Evolutionary conservation across 2,888 invertebrate species (phyloP).

Genomic region (Mythimna vitellina): DNA sequence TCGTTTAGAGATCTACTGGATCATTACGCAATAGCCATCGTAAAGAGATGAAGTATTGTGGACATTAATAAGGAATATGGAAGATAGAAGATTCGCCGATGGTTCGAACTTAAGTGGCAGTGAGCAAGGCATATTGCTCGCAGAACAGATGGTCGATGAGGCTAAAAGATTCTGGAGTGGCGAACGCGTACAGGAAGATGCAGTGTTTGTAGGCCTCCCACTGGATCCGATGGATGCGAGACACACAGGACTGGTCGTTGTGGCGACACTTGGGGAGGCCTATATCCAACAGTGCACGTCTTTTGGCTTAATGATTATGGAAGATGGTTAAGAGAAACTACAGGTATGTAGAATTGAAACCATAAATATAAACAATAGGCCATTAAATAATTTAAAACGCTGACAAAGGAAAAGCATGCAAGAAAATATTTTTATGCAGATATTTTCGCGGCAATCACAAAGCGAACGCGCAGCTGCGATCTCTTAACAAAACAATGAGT

Average conservation of each 20-base stretch:
- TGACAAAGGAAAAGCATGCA: conserved; percentile 43
- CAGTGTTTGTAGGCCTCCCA: no score
- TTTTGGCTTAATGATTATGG: no score
- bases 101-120: neutral
- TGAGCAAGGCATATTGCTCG: no score
- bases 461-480: conserved; percentile 60
- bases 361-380: conserved; percentile 20
- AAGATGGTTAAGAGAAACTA: no score
- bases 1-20: conserved; percentile 37
- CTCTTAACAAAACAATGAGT: conserved; percentile 61
- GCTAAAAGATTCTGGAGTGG: no score
- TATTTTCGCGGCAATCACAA: conserved; percentile 52
- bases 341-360: neutral
- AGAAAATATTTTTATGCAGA: conserved; percentile 52
- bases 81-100: neutral
- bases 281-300: no score
- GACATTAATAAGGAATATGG: conserved; percentile 35
- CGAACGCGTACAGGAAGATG: no score
- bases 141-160: no score
- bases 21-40: conserved; percentile 43
- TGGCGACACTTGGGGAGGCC: no score
- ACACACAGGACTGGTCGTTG: no score
- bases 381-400: conserved; percentile 31
- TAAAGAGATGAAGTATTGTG: conserved; percentile 45
- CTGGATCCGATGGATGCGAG: no score